Conservation (phyloP, 2,888 invertebrate genomes). For the Laothoe populi region DNA sequence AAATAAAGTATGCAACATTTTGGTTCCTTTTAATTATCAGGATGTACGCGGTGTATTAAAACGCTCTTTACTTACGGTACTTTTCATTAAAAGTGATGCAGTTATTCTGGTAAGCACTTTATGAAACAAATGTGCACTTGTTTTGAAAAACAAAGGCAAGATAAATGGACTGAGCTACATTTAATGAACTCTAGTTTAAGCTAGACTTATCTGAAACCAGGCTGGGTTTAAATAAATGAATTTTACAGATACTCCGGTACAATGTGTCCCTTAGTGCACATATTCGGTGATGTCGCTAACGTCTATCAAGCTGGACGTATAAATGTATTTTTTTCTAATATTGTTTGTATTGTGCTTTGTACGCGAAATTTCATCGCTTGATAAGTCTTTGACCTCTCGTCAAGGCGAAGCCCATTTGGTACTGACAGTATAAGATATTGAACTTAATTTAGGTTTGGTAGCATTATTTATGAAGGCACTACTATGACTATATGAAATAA, state of each 20-base stretch:
- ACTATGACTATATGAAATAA: no score
- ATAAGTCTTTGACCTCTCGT: background rate
- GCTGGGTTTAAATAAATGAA: background rate
- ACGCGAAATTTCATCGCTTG: background rate
- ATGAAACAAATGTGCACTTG: background rate
- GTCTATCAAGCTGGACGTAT: background rate
- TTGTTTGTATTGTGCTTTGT: background rate
- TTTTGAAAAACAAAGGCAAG: constrained; percentile 2
- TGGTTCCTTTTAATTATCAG: no score
- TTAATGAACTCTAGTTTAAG: constrained; percentile 14
- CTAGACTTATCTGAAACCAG: background rate
- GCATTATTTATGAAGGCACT: no score
- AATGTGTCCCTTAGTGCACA: background rate
- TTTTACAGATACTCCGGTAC: constrained; percentile 7
- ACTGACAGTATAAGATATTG: no score
- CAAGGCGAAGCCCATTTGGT: no score
- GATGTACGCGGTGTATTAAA: no score
- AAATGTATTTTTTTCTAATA: background rate
- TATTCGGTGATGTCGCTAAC: background rate
- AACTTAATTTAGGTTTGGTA: no score
- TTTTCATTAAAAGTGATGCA: no score
- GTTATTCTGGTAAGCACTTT: no score
- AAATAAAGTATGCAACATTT: no score
- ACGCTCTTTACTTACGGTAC: no score
- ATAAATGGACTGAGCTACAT: background rate